These are phyloP conservation scores for Pempheris klunzingeri DNA, from an alignment of 2,797 vertebrate genomes.

Conservation along the genomic window DNA sequence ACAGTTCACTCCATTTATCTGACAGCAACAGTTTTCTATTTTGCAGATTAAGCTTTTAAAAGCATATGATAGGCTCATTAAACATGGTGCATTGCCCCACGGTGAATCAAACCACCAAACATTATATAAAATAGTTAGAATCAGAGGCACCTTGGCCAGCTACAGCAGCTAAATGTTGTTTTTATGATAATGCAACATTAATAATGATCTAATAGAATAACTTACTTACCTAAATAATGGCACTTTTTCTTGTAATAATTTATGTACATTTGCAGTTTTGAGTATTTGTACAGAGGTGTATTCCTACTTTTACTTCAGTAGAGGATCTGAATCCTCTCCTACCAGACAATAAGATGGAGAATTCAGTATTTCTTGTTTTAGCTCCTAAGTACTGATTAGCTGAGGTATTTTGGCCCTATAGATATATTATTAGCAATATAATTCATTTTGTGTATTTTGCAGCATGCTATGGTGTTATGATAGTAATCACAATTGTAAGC, in stretches of 20 bases:
- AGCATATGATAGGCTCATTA: neutral
- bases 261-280: neutral
- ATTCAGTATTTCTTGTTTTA: neutral
- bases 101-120: neutral
- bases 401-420: neutral
- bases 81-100: neutral
- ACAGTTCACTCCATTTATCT: neutral
- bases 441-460: too few relatives aligned
- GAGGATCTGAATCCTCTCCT: neutral
- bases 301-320: neutral
- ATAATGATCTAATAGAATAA: neutral
- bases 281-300: neutral
- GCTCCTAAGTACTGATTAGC: neutral
- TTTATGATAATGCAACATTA: neutral
- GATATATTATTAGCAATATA: neutral
- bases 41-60: neutral
- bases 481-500: neutral
- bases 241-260: neutral
- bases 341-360: neutral
- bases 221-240: neutral
- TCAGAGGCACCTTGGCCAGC: neutral
- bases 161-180: neutral
- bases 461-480: neutral
- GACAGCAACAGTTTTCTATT: neutral
- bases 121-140: neutral